Conservation (phyloP, 2,113 vertebrate species). For the Osmerus mordax region DNA sequence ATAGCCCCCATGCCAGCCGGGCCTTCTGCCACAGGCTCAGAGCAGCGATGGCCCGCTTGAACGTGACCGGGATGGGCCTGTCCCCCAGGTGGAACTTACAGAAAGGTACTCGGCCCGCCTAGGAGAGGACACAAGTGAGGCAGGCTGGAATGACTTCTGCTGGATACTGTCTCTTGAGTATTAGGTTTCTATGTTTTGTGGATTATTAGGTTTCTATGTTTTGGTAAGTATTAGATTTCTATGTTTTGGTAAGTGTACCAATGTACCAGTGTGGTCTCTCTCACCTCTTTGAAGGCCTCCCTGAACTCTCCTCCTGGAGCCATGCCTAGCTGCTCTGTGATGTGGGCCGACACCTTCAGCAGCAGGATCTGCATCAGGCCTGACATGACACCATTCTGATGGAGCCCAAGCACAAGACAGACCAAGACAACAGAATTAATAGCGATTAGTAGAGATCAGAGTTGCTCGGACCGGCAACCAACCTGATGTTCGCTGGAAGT, state of each 20-base stretch:
- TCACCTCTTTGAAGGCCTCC: conserved; percentile 95
- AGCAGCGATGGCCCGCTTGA: conserved; percentile 95
- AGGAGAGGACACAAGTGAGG: conserved; percentile 15
- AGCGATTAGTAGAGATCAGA: neutral
- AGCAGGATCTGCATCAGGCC: conserved; percentile 98
- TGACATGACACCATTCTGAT: conserved; percentile 94
- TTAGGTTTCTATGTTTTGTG: neutral
- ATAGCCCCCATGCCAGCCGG: conserved; percentile 94
- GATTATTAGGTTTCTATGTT: neutral
- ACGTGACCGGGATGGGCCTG: conserved; percentile 94
- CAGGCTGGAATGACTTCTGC: neutral
- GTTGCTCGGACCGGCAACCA: neutral
- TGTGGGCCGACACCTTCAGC: conserved; percentile 97
- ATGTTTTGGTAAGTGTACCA: neutral
- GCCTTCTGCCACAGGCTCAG: conserved; percentile 97
- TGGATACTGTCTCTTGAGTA: neutral
- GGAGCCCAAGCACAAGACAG: conserved; percentile 8
- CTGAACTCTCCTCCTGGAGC: conserved; percentile 97
- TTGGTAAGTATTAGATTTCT: neutral
- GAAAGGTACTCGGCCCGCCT: conserved; percentile 96
- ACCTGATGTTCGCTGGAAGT: neutral
- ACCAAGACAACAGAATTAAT: neutral
- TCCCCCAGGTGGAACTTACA: conserved; percentile 98
- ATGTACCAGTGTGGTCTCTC: neutral
- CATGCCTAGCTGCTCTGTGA: conserved; percentile 97